Percentiles rank a stretch among this genome's conserved stretches.
phyloP scores from a whole-genome alignment of 2,888 invertebrate species.

The Drosophila quinaria region DNA sequence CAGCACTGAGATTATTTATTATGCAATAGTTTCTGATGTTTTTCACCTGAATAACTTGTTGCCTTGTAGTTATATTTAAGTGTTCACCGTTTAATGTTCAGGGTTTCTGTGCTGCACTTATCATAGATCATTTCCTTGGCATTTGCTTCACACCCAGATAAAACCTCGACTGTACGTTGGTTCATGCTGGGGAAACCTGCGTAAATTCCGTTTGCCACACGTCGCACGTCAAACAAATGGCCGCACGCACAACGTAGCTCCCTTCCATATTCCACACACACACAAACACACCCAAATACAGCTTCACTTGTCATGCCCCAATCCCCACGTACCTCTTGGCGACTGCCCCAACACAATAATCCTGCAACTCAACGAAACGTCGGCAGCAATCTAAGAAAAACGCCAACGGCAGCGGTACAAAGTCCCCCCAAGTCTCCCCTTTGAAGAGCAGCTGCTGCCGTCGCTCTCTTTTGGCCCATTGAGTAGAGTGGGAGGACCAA shows the following conservation, averaged over 20 bases:
- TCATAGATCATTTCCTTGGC: conserved; percentile 61
- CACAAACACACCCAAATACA: conserved; percentile 1
- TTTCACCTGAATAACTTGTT: conserved; percentile 21
- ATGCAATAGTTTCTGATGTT: conserved; percentile 12
- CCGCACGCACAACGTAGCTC: conserved; percentile 56
- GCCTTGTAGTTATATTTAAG: conserved; percentile 19
- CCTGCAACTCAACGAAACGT: conserved; percentile 77
- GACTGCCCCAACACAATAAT: conserved; percentile 73
- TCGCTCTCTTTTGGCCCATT: conserved; percentile 55
- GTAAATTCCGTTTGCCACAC: conserved; percentile 77
- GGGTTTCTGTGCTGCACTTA: conserved; percentile 45
- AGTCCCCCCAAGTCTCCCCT: background rate
- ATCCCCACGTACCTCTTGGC: conserved; percentile 13
- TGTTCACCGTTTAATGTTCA: conserved; percentile 12
- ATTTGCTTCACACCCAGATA: conserved; percentile 32
- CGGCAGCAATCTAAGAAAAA: conserved; percentile 73
- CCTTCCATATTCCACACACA: conserved; percentile 12
- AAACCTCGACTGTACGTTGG: conserved; percentile 38
- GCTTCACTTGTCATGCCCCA: conserved; percentile 13
- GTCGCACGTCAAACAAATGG: conserved; percentile 81
- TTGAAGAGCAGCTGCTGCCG: conserved; percentile 72
- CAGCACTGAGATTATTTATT: background rate
- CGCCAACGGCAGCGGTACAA: conserved; percentile 64
- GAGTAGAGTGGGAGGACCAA: background rate
- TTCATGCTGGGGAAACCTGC: conserved; percentile 55